Evolutionary conservation across 2,888 invertebrate genomes (phyloP).

Genomic region (Anorthoa munda): DNA sequence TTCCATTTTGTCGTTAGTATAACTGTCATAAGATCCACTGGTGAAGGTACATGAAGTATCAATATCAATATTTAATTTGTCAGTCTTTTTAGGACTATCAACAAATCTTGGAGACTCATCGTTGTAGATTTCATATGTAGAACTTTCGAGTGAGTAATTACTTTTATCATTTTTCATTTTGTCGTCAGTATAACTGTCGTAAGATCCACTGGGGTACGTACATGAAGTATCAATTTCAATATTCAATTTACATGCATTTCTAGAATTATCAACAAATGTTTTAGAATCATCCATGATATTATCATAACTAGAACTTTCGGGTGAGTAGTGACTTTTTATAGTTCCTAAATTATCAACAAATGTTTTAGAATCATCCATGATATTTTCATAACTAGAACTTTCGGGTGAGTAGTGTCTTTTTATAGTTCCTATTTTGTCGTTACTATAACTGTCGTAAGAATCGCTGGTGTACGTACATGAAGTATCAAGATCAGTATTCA

Average conservation of each 20-base stretch:
- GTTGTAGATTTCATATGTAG: neutral
- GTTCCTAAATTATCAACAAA: too few relatives aligned
- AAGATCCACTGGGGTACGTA: slow-evolving; percentile 13
- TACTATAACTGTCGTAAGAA: slow-evolving; percentile 17
- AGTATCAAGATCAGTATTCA: slow-evolving; percentile 26
- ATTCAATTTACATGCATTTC: slow-evolving; percentile 14
- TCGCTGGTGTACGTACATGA: slow-evolving; percentile 12
- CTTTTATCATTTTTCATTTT: neutral
- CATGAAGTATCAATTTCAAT: slow-evolving; percentile 24
- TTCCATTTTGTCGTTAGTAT: neutral
- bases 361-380: neutral
- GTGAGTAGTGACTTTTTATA: slow-evolving; percentile 4
- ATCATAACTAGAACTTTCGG: neutral
- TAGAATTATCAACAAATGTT: neutral
- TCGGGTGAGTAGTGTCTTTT: slow-evolving; percentile 3
- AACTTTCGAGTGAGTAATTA: neutral
- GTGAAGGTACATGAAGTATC: neutral
- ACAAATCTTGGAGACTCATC: neutral
- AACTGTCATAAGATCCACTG: neutral
- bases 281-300: neutral
- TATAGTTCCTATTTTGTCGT: slow-evolving; percentile 21
- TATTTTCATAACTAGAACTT: neutral
- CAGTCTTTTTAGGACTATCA: too few relatives aligned
- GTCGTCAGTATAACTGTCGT: slow-evolving; percentile 1
- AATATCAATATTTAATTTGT: neutral